Conservation (phyloP, 2,888 invertebrate species). For the Drosophila imparisetae region DNA sequence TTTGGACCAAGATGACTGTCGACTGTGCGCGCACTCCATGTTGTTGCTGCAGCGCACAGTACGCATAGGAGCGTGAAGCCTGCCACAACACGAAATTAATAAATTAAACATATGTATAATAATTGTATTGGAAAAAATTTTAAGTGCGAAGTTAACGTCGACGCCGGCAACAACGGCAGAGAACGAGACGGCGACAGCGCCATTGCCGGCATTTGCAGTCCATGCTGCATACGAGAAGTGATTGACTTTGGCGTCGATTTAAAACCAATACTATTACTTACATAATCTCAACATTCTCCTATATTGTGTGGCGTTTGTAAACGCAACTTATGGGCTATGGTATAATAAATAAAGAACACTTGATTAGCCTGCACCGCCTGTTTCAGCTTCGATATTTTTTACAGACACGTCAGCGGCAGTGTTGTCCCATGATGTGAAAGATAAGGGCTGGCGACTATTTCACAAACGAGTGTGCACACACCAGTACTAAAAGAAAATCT, state of each 20-base stretch:
- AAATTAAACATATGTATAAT: neutral
- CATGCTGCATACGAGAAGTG: constrained; percentile 1
- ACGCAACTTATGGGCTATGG: constrained; percentile 63
- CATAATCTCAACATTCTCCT: constrained; percentile 64
- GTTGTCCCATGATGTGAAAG: constrained; percentile 21
- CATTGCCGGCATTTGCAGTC: constrained; percentile 61
- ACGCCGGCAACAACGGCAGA: constrained; percentile 52
- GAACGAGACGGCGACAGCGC: constrained; percentile 46
- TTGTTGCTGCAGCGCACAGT: constrained; percentile 46
- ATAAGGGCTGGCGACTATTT: constrained; percentile 29
- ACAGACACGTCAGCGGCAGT: constrained; percentile 83
- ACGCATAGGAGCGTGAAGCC: constrained; percentile 59
- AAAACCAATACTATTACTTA: constrained; percentile 29
- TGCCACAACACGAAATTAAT: constrained; percentile 7
- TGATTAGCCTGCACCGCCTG: constrained; percentile 67
- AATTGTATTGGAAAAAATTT: constrained; percentile 7
- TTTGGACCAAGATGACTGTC: constrained; percentile 79
- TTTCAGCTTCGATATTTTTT: constrained; percentile 60
- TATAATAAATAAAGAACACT: constrained; percentile 55
- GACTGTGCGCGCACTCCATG: constrained; percentile 78
- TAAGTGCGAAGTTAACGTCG: constrained; percentile 9
- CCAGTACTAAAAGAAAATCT: neutral
- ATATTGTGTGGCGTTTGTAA: constrained; percentile 50
- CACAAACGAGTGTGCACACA: constrained; percentile 14
- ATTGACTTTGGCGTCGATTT: neutral